These are phyloP conservation scores for Aricia agestis DNA, from an alignment of 1,140 invertebrate species.

Conservation along the genomic window DNA sequence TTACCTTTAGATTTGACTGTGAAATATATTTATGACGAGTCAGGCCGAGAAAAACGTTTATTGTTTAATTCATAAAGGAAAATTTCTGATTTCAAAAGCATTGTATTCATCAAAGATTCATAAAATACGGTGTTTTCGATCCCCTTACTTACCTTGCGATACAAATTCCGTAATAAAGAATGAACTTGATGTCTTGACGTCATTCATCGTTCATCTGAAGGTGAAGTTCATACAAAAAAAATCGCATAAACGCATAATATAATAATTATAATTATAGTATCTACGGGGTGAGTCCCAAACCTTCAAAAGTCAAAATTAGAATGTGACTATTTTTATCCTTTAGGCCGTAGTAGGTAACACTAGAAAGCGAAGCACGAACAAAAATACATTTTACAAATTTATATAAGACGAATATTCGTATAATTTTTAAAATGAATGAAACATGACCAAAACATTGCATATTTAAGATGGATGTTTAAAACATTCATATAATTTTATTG, in stretches of 20 bases:
- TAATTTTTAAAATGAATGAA: conserved; percentile 10
- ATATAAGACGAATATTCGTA: background rate
- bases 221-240: too few relatives aligned
- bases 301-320: too few relatives aligned
- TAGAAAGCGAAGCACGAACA: background rate
- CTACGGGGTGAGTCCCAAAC: background rate
- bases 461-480: conserved; percentile 9
- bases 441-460: conserved; percentile 7
- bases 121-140: conserved; percentile 12
- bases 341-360: background rate
- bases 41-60: conserved; percentile 39
- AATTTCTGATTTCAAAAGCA: conserved; percentile 37
- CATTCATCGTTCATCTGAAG: too few relatives aligned
- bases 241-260: too few relatives aligned
- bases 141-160: background rate
- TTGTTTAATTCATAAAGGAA: conserved; percentile 56
- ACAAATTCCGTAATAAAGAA: background rate
- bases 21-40: conserved; percentile 68
- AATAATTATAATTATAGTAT: too few relatives aligned
- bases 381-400: background rate
- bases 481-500: conserved; percentile 9
- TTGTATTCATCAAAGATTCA: conserved; percentile 15
- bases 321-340: too few relatives aligned
- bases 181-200: background rate
- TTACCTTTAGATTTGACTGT: conserved; percentile 74